A percentile compares a stretch with the other conserved stretches of the same genome.
These are phyloP conservation scores for Dryadula phaetusa DNA, from an alignment of 2,888 invertebrate species.

Conservation along the genomic window DNA sequence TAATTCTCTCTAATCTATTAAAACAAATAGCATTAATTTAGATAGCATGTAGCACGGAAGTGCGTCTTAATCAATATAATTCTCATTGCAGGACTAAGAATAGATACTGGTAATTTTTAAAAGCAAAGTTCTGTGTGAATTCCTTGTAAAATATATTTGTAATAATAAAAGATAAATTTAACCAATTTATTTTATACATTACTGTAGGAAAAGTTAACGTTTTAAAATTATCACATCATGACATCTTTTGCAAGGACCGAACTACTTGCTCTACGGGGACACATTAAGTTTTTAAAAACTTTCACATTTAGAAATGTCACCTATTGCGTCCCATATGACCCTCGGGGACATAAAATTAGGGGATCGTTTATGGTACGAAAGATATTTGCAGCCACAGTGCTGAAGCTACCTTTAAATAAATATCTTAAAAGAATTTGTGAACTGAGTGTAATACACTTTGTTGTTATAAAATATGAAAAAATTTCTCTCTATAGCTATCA, in stretches of 20 bases:
- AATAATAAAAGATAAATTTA: no score
- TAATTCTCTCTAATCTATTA: no score
- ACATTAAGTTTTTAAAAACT: constrained; percentile 60
- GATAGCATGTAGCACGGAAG: no score
- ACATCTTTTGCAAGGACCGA: constrained; percentile 50
- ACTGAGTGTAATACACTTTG: not conserved
- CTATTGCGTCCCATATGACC: constrained; percentile 58
- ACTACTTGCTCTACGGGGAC: constrained; percentile 55
- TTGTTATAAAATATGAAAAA: not conserved
- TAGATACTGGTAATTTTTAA: no score
- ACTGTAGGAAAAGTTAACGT: constrained; percentile 8
- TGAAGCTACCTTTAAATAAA: not conserved
- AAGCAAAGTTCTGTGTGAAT: no score
- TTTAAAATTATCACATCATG: constrained; percentile 50
- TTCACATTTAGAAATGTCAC: constrained; percentile 74
- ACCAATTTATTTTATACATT: not conserved
- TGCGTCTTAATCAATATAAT: no score
- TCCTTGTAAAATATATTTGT: no score
- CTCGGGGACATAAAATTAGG: constrained; percentile 65
- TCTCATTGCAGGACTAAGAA: no score
- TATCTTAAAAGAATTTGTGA: not conserved
- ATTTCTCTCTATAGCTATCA: no score
- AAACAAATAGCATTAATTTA: no score
- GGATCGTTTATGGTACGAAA: constrained; percentile 52
- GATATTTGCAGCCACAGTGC: not conserved